Percentiles rank a stretch among this genome's conserved stretches.
Conservation (phyloP, 2,113 vertebrate species). For the Oryzias curvinotus region DNA sequence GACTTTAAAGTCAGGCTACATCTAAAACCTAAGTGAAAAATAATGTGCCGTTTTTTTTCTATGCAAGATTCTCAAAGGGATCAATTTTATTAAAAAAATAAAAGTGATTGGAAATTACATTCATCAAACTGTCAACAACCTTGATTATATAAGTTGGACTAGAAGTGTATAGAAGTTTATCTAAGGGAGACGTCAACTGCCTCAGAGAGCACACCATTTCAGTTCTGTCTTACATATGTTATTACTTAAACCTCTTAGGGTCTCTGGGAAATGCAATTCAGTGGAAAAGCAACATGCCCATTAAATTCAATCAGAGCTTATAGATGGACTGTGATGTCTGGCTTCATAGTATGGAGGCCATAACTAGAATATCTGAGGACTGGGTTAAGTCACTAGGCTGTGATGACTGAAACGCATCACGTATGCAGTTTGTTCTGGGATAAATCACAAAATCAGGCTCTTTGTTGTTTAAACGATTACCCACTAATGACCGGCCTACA, state of each 20-base stretch:
- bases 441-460: constrained; percentile 46
- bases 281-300: constrained; percentile 14
- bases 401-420: constrained; percentile 46
- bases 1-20: background rate
- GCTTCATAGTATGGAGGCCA: constrained; percentile 15
- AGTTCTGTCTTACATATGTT: constrained; percentile 28
- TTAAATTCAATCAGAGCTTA: constrained; percentile 14
- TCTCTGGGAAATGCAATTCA: constrained; percentile 14
- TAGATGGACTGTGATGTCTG: constrained; percentile 12
- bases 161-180: background rate
- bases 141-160: constrained; percentile 10
- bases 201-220: constrained; percentile 24
- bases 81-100: background rate
- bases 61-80: background rate
- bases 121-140: constrained; percentile 20
- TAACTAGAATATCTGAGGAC: constrained; percentile 26
- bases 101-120: background rate
- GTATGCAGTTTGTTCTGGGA: constrained; percentile 16
- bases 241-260: constrained; percentile 23
- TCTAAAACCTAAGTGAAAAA: background rate
- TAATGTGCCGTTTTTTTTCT: background rate
- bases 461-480: constrained; percentile 46
- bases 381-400: constrained; percentile 37
- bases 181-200: constrained; percentile 17
- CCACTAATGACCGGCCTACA: constrained; percentile 51